These are phyloP conservation scores for Lasiommata megera DNA, from an alignment of 2,888 invertebrate genomes.

Conservation along the genomic window DNA sequence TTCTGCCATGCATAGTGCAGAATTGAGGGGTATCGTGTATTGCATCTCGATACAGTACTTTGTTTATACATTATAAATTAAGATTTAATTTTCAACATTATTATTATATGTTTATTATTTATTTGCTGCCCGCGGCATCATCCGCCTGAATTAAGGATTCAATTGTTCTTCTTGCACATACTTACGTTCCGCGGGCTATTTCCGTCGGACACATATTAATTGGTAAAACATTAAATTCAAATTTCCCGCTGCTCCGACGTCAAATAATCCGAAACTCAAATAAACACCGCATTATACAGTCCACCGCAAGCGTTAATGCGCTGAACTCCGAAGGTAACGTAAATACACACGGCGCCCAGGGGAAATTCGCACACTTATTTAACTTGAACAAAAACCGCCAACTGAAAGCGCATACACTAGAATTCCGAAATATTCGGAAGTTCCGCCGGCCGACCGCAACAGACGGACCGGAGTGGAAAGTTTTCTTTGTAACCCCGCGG, in stretches of 20 bases:
- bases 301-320: constrained; percentile 4
- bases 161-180: too few species aligned
- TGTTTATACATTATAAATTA: too few species aligned
- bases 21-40: too few species aligned
- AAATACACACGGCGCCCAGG: constrained; percentile 15
- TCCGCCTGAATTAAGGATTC: too few species aligned
- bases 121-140: too few species aligned
- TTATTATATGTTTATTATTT: too few species aligned
- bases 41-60: too few species aligned
- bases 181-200: too few species aligned
- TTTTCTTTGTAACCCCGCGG: constrained; percentile 28
- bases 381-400: constrained; percentile 32
- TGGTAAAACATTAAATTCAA: constrained; percentile 1
- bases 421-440: constrained; percentile 33
- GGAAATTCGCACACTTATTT: constrained; percentile 31
- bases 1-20: too few species aligned
- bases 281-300: constrained; percentile 9
- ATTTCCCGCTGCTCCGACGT: neutral
- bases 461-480: constrained; percentile 30
- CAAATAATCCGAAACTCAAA: constrained; percentile 13
- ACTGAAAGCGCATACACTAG: constrained; percentile 30
- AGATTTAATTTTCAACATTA: too few species aligned
- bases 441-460: constrained; percentile 32
- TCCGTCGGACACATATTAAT: neutral
- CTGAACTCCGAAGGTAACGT: constrained; percentile 9